Evolutionary conservation across 2,888 invertebrate species (phyloP).

Genomic region (Crematogaster levior): DNA sequence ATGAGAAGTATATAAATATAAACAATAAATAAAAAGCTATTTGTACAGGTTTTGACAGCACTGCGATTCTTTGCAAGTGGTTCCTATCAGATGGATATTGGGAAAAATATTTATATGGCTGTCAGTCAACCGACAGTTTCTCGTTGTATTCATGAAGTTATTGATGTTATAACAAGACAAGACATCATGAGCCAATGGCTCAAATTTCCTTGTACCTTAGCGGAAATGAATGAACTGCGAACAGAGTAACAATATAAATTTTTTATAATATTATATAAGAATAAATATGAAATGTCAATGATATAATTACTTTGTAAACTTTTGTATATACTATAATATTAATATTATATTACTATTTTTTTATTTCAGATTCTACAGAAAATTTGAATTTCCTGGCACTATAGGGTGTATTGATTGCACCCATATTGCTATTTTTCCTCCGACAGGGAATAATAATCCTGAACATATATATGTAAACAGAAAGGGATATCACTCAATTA

Average conservation of each 20-base stretch:
- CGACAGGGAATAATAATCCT: background rate
- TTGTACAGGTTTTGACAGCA: background rate
- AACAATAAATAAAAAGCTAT: too few relatives aligned
- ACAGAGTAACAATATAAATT: background rate
- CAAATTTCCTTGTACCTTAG: background rate
- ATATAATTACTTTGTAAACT: too few relatives aligned
- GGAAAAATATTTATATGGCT: background rate
- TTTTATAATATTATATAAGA: background rate
- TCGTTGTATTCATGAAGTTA: background rate
- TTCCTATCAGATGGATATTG: background rate
- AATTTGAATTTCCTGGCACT: background rate
- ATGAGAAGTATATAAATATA: too few relatives aligned
- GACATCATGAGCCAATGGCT: background rate
- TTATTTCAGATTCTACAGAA: background rate
- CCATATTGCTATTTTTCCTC: background rate
- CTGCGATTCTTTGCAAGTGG: conserved; percentile 7
- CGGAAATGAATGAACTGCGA: background rate
- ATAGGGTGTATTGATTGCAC: background rate
- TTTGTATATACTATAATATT: background rate
- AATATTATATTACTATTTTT: background rate
- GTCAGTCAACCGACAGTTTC: conserved; percentile 14
- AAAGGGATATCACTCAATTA: background rate
- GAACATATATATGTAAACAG: background rate
- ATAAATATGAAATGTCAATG: background rate
- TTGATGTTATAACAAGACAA: background rate